Percentiles rank a stretch among this genome's conserved stretches.
Evolutionary conservation across 2,113 vertebrate species (phyloP).

Genomic region (Datnioides undecimradiatus): DNA sequence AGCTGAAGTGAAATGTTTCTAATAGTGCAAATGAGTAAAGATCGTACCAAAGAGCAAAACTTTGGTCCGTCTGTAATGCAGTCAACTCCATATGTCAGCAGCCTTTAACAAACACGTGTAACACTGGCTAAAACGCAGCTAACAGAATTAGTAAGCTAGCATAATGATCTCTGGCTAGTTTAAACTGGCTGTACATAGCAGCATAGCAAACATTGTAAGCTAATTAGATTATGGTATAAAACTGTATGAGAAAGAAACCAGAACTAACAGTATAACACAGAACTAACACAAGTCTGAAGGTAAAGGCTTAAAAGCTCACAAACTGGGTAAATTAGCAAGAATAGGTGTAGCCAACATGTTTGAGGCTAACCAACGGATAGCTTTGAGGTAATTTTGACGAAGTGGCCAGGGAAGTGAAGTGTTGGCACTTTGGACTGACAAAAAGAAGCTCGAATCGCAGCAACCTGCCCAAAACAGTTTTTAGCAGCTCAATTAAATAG

Average conservation of each 20-base stretch:
- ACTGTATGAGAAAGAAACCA: too few species aligned
- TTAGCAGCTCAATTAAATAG: too few species aligned
- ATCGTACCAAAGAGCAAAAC: not conserved
- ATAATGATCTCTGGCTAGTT: too few species aligned
- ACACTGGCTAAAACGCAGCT: not conserved
- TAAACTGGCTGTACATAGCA: too few species aligned
- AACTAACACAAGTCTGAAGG: too few species aligned
- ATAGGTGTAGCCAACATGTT: not conserved
- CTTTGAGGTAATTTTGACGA: not conserved
- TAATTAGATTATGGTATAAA: too few species aligned
- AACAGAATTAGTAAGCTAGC: too few species aligned
- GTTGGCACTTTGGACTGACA: not conserved
- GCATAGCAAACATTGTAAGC: too few species aligned
- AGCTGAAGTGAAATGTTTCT: not conserved
- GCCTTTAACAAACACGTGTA: not conserved
- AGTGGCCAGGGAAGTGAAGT: too few species aligned
- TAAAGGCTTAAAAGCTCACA: not conserved
- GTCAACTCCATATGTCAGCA: not conserved
- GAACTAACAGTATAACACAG: too few species aligned
- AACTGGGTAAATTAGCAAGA: not conserved
- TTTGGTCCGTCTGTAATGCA: not conserved
- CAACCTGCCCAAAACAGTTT: not conserved
- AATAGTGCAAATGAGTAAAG: not conserved
- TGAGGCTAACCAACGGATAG: not conserved
- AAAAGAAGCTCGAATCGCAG: not conserved